Base-by-base conservation (phyloP, 2,888 invertebrate species). In the Masnerella sp. region DNA sequence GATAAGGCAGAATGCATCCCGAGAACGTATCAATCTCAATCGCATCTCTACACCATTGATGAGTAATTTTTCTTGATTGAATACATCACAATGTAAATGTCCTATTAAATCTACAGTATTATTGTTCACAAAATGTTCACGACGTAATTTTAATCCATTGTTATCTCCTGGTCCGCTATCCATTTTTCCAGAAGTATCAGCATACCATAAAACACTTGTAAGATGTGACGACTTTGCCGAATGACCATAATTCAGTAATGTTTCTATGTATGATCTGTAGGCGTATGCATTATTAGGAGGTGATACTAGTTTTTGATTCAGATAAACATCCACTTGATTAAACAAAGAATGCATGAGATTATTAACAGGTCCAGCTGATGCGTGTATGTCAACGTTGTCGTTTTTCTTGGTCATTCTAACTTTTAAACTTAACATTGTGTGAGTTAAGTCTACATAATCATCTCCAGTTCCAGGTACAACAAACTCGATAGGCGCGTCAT, bases 401-500 rank as follows among this genome's bases (percentile, higher is more conserved):
- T 4, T 7, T 5, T 7, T 4, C 7, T 25, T 25, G 7, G 4
- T 25, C 25, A 25, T 25, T 25, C 7, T 25, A 4, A 25, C 25
- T 25, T 25, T 25, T 25, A 25, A 25, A 25, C 25, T 25, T 25
- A 25, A 5, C 25, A 25, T 25, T n/a, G n/a, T n/a, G n/a, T n/a
- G n/a, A n/a, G n/a, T n/a, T n/a, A n/a, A n/a, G n/a, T n/a, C n/a
- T n/a, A n/a, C n/a, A n/a, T n/a, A n/a, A n/a, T n/a, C n/a, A n/a
- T n/a, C n/a, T n/a, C n/a, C n/a, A n/a, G n/a, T n/a, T 4, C 30
- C 30, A 0, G 76, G 76, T 5, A 81, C 36, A 5, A 73, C 64
- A 65, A 81, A 80, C 42, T 82, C 79, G 2, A 82, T 76, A 0
- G 74, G 78, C 5, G 76, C 47, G 43, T 78, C 70, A 20, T 81